Percentiles rank a stretch among this genome's conserved stretches.
phyloP scores from a whole-genome alignment of 2,113 vertebrate species.

The Platysternon megacephalum region DNA sequence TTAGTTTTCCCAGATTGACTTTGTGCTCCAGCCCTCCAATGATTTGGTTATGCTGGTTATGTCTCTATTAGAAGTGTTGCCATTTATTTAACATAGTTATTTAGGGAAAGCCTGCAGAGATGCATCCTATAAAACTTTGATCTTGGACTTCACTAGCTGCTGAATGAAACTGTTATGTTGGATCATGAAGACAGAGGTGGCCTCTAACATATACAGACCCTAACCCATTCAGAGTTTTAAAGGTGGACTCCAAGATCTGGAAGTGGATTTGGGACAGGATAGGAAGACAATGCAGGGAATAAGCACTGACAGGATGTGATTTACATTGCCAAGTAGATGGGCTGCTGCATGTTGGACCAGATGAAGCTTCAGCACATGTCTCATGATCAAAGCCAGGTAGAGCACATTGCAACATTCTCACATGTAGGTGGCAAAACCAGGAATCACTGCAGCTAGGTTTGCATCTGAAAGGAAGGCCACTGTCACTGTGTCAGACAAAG shows the following conservation, averaged over 20 bases:
- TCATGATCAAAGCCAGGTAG: background rate
- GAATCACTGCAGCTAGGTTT: background rate
- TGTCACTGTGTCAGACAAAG: background rate
- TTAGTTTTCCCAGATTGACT: background rate
- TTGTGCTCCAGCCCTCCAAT: background rate
- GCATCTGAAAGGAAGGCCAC: background rate
- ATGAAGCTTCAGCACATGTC: background rate
- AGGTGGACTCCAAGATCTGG: background rate
- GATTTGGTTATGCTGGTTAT: background rate
- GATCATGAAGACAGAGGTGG: background rate
- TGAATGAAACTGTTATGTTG: background rate
- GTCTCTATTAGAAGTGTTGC: background rate
- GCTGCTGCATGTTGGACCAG: background rate
- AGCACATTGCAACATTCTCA: accelerated
- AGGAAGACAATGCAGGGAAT: background rate
- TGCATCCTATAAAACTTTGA: background rate
- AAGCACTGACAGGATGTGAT: background rate
- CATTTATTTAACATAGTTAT: accelerated
- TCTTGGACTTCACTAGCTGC: background rate
- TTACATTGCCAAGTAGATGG: background rate
- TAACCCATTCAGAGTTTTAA: background rate
- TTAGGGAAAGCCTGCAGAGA: background rate
- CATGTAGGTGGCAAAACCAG: background rate
- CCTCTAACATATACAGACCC: background rate
- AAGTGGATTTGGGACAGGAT: background rate